phyloP scores from a whole-genome alignment of 30 jellyfish, hydroid and myxozoan species.

The Cassiopea andromeda region DNA sequence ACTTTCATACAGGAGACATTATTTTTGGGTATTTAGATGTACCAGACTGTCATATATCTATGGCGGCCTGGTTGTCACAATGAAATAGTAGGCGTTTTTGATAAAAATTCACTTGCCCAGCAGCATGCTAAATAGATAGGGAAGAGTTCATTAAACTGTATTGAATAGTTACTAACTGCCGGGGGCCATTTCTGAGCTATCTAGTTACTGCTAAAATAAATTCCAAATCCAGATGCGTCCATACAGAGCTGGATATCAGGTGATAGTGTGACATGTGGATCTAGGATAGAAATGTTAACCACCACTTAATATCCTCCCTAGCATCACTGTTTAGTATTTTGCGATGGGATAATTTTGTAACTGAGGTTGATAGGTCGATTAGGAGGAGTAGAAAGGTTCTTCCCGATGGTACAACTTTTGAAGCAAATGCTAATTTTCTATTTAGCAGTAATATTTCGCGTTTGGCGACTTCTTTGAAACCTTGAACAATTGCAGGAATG shows the following conservation, averaged over 20 bases:
- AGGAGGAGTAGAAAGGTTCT: not conserved
- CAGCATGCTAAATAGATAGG: not conserved
- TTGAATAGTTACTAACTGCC: not conserved
- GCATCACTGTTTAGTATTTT: not conserved
- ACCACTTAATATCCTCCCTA: conserved; percentile 15
- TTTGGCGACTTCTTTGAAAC: not conserved
- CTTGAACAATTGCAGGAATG: not conserved
- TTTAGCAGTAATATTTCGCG: conserved; percentile 13
- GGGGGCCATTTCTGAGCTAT: not conserved
- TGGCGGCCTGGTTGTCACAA: not conserved
- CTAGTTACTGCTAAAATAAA: conserved; percentile 2
- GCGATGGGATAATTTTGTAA: not conserved
- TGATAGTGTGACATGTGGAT: not conserved
- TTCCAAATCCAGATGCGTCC: conserved; percentile 27
- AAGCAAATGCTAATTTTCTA: conserved; percentile 24
- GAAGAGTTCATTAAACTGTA: conserved; percentile 6
- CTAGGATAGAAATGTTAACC: not conserved
- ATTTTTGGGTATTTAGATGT: not conserved
- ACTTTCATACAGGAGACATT: not conserved
- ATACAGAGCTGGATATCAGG: not conserved
- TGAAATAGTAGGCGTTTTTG: not conserved
- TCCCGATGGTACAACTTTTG: conserved; percentile 33
- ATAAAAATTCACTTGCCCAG: not conserved
- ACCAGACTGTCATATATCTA: not conserved
- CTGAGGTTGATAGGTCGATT: conserved; percentile 11